Evolutionary conservation across 2,888 invertebrate genomes (phyloP), one percentile per base, ranked within the genome.

Genomic region (Drosophila picticornis): DNA sequence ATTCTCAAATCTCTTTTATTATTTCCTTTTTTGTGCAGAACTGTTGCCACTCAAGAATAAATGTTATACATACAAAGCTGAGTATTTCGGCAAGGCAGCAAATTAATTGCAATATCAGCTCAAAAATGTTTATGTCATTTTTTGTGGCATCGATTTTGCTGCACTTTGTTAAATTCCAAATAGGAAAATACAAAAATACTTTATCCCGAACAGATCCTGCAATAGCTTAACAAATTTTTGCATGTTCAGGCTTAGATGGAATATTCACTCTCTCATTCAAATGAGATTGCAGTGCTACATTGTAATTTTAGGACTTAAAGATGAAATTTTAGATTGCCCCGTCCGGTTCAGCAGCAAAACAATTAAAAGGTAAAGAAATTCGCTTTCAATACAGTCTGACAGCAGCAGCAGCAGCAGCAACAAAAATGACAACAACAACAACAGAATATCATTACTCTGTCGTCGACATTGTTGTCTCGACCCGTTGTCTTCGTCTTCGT

Each of bases 391-490:
- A 74, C 46, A 56, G 63, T 53, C 70, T 56, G 53, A 70, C 52
- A 29, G 48, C 51, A 32, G 19, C 50, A 62, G 11, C 51, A 68
- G 31, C 73, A 69, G 51, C 63, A 59, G 32, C 56, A 58, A 56
- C 59, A 72, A 27, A 66, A 72, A n/a, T n/a, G 22, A 22, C 43
- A 43, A 13, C 3, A 32, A 62, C 61, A 73, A 55, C 73, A 69
- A 29, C 16, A 55, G 56, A 83, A 80, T 83, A 81, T 83, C 89
- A 88, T 88, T 83, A 88, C 70, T 73, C 75, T 57, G 72, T 83
- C 72, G 83, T 46, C 83, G 65, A 70, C 83, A 73, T 58, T 73
- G 69, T 77, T 52, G 55, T 48, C 52, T 38, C 60, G 46, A 25
- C 16, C 32, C 29, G 43, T 40, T 59, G 29, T 19, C 27, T 19